Conservation (phyloP, 2,113 vertebrate species). For the Porphyrio hochstetteri region DNA sequence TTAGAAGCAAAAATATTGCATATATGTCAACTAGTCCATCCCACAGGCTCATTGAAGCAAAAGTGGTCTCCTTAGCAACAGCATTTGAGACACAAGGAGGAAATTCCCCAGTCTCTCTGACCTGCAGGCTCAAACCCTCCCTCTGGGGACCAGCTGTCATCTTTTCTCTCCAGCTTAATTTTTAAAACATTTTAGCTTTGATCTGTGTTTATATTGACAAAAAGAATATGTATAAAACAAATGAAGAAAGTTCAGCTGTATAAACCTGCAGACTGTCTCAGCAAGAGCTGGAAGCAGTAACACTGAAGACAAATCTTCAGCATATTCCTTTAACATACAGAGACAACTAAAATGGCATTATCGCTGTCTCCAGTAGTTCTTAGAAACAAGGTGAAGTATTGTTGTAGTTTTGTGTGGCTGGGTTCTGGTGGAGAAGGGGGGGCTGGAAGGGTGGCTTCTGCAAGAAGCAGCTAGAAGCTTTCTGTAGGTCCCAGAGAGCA, state of each 20-base stretch:
- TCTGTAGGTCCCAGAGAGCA: too few relatives aligned
- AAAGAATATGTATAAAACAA: conserved; percentile 15
- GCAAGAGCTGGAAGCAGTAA: neutral
- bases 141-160: neutral
- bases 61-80: neutral
- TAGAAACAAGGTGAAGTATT: neutral
- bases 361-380: neutral
- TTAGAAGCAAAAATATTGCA: neutral
- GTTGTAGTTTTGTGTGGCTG: too few relatives aligned
- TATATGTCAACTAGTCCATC: neutral
- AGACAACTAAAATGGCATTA: neutral
- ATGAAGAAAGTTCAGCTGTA: conserved; percentile 2
- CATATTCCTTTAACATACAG: neutral
- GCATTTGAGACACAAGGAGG: neutral
- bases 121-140: neutral
- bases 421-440: too few relatives aligned
- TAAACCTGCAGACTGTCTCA: neutral
- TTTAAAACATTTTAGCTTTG: conserved; percentile 20
- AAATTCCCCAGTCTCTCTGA: neutral
- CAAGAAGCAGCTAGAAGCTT: too few relatives aligned
- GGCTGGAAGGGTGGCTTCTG: too few relatives aligned
- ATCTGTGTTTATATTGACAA: conserved; percentile 29
- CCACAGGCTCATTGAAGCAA: neutral
- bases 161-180: conserved; percentile 10
- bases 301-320: neutral